Conservation (phyloP, 1,140 invertebrate genomes). For the Chlorops oryzae region DNA sequence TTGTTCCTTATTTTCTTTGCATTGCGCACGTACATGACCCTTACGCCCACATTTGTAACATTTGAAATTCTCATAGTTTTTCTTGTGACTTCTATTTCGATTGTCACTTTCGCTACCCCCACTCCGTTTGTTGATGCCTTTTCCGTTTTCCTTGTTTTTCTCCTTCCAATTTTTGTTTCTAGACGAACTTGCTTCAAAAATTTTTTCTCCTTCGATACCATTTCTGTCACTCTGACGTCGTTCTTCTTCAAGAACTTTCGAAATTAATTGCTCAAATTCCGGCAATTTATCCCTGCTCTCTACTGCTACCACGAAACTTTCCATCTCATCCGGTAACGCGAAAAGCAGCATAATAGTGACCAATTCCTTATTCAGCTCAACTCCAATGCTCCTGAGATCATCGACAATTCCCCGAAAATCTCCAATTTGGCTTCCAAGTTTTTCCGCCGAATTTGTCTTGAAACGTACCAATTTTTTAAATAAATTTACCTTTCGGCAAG, state of each 20-base stretch:
- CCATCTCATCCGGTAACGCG: constrained; percentile 11
- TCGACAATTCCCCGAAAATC: constrained; percentile 9
- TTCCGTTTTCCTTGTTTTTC: not conserved
- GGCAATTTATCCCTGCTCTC: constrained; percentile 12
- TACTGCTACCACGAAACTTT: constrained; percentile 13
- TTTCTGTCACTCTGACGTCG: constrained; percentile 2
- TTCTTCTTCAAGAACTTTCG: constrained; percentile 13
- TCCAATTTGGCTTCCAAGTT: constrained; percentile 8
- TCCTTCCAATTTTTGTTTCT: not conserved
- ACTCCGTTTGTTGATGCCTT: not conserved
- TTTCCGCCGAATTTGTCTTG: constrained; percentile 2
- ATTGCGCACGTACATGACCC: constrained; percentile 11
- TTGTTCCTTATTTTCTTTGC: constrained; percentile 1
- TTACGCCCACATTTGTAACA: constrained; percentile 9
- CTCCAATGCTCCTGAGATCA: constrained; percentile 6
- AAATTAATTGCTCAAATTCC: constrained; percentile 5
- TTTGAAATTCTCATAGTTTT: no score
- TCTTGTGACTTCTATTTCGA: no score
- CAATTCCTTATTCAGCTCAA: constrained; percentile 6
- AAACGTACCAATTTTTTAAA: constrained; percentile 13
- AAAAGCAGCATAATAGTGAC: constrained; percentile 6
- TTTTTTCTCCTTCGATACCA: not conserved
- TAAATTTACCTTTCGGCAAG: constrained; percentile 9
- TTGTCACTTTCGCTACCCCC: no score
- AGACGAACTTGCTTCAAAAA: constrained; percentile 1